Conservation (phyloP, 2,113 vertebrate genomes). For the Suricata suricatta region DNA sequence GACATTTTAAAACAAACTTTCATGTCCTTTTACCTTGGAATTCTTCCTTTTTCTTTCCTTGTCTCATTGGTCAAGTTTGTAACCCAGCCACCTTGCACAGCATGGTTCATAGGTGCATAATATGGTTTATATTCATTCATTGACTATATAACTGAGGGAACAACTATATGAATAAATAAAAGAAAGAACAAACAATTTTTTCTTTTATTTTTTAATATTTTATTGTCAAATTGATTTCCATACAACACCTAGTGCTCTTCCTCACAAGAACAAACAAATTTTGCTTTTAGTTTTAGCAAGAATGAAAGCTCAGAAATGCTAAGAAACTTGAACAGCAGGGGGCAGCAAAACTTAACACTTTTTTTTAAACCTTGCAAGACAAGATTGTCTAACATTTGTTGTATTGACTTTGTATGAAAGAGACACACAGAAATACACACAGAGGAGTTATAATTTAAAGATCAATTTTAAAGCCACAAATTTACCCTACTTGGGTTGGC, state of each 20-base stretch:
- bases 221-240: too few species aligned
- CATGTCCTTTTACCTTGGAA: not conserved
- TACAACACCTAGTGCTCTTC: too few species aligned
- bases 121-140: not conserved
- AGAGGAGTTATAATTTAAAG: not conserved
- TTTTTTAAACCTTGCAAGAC: not conserved
- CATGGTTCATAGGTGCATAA: not conserved
- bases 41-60: not conserved
- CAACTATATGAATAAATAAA: not conserved
- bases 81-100: not conserved
- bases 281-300: not conserved
- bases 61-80: not conserved
- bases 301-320: not conserved
- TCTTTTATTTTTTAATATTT: too few species aligned
- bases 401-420: not conserved
- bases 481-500: not conserved
- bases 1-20: not conserved
- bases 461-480: not conserved
- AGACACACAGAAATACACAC: not conserved
- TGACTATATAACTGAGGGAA: not conserved
- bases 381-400: not conserved
- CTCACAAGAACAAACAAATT: not conserved
- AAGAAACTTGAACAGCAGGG: constrained; percentile 50
- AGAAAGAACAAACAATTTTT: not conserved
- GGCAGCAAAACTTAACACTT: constrained; percentile 61